Percentiles rank a stretch among this genome's conserved stretches.
Evolutionary conservation across 2,113 vertebrate species (phyloP).

Genomic region (Copsychus sechellarum): DNA sequence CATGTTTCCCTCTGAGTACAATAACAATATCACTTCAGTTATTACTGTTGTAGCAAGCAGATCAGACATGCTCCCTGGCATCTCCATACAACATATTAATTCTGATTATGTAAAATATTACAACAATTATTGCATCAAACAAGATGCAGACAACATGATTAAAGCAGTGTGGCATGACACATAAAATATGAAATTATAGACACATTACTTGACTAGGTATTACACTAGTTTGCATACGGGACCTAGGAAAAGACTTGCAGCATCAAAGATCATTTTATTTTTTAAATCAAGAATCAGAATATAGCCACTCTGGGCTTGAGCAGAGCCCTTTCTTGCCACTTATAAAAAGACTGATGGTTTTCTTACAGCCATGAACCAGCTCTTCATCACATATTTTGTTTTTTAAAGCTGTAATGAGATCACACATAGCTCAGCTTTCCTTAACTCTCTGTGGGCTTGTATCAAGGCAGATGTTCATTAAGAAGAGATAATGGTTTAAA

Average conservation of each 20-base stretch:
- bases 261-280: not conserved
- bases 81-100: not conserved
- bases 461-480: slow-evolving; percentile 53
- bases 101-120: slow-evolving; percentile 20
- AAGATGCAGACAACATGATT: not conserved
- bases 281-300: not conserved
- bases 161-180: not conserved
- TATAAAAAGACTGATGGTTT: not conserved
- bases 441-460: slow-evolving; percentile 2
- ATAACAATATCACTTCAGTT: not conserved
- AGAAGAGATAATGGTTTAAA: slow-evolving; percentile 74
- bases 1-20: not conserved
- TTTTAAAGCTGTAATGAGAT: slow-evolving; percentile 49
- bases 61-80: not conserved
- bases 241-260: not conserved
- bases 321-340: not conserved
- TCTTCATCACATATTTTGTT: not conserved
- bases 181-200: not conserved
- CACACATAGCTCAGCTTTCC: slow-evolving; percentile 31
- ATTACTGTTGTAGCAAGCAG: not conserved
- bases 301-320: not conserved
- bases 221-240: not conserved
- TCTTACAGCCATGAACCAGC: not conserved
- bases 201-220: not conserved
- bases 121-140: not conserved